These are phyloP conservation scores for Siderastrea siderea DNA, from an alignment of 92 coral and sea anemone genomes.

Conservation along the genomic window DNA sequence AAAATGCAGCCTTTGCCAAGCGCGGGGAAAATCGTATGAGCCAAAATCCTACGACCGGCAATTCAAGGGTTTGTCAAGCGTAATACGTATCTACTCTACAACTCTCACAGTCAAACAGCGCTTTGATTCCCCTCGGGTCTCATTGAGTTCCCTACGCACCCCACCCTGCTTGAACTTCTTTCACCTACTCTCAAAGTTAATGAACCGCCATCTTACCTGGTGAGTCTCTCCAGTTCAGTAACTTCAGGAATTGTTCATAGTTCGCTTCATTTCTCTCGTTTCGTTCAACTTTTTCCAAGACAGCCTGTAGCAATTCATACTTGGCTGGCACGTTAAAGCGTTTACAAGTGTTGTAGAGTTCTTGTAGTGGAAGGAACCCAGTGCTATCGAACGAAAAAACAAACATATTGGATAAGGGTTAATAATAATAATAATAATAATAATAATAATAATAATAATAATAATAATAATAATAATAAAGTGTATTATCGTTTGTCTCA, in stretches of 20 bases:
- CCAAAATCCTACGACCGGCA: no score
- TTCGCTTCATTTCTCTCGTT: conserved; percentile 77
- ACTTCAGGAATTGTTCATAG: conserved; percentile 87
- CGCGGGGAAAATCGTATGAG: not conserved
- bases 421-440: no score
- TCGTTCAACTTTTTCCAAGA: conserved; percentile 81
- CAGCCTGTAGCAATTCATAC: conserved; percentile 82
- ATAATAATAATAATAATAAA: no score
- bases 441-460: no score
- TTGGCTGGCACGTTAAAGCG: conserved; percentile 96
- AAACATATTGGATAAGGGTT: not conserved
- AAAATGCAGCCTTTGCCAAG: no score
- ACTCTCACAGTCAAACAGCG: not conserved
- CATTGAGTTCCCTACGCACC: no score
- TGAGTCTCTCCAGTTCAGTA: conserved; percentile 96
- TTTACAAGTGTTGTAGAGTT: conserved; percentile 89
- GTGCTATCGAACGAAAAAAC: conserved; percentile 51
- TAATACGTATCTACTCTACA: no score
- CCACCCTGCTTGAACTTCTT: not conserved
- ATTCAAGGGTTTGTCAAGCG: no score
- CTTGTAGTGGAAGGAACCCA: conserved; percentile 88
- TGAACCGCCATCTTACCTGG: conserved; percentile 71
- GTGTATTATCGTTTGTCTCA: no score
- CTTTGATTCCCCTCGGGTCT: not conserved
- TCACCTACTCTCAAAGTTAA: not conserved